A percentile compares a stretch with the other conserved stretches of the same genome.
These are phyloP conservation scores for Cryptocheilus praepositus DNA, from an alignment of 2,888 invertebrate species.

Conservation along the genomic window DNA sequence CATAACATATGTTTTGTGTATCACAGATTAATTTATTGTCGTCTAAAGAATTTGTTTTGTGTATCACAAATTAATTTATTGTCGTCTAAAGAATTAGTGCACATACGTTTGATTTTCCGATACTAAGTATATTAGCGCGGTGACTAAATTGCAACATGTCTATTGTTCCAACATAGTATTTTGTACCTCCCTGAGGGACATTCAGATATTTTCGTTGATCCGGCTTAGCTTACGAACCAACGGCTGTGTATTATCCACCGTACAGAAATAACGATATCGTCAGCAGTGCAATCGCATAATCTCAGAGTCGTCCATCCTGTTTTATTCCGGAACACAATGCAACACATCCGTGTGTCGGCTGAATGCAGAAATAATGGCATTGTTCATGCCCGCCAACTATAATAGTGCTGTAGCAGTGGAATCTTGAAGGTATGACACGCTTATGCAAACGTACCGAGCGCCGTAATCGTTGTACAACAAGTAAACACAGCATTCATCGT, in stretches of 20 bases:
- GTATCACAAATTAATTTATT: too few relatives aligned
- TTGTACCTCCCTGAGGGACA: too few relatives aligned
- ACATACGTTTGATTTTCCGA: too few relatives aligned
- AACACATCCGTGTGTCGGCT: constrained; percentile 44
- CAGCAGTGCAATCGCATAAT: constrained; percentile 43
- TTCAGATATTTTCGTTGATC: background rate
- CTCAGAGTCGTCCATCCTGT: constrained; percentile 44
- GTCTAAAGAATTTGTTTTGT: too few relatives aligned
- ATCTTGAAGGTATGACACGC: constrained; percentile 16
- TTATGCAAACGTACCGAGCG: background rate
- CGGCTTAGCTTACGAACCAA: constrained; percentile 49
- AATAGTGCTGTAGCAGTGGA: constrained; percentile 29
- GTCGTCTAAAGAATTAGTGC: too few relatives aligned
- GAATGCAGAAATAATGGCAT: constrained; percentile 52
- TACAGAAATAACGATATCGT: constrained; percentile 45
- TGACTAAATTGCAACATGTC: too few relatives aligned
- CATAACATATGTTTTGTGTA: too few relatives aligned
- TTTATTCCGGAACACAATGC: constrained; percentile 46
- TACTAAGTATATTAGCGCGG: too few relatives aligned
- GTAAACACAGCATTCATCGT: background rate
- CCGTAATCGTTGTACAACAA: constrained; percentile 2
- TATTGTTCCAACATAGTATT: too few relatives aligned
- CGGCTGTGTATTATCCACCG: constrained; percentile 29
- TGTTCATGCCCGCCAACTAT: constrained; percentile 40
- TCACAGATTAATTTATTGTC: too few relatives aligned